Percentiles rank a stretch among this genome's conserved stretches.
Evolutionary conservation across 2,113 vertebrate species (phyloP).

Genomic region (Vulpes ferrilata): DNA sequence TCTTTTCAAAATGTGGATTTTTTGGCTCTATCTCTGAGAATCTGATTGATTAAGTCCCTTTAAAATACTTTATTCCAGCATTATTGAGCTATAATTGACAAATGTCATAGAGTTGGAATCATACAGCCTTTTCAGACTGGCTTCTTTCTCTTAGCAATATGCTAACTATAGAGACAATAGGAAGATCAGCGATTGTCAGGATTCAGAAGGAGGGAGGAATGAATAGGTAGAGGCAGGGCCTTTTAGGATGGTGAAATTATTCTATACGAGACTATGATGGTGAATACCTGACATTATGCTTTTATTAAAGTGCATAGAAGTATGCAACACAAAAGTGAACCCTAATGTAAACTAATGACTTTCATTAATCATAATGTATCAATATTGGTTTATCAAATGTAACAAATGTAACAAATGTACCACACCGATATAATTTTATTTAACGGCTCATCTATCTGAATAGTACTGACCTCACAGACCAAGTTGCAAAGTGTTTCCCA

Average conservation of each 20-base stretch:
- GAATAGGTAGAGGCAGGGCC: neutral
- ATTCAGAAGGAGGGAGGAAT: neutral
- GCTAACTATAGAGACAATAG: neutral
- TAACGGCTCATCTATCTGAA: neutral
- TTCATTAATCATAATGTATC: neutral
- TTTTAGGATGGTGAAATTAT: neutral
- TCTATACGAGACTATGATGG: neutral
- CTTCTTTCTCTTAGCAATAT: neutral
- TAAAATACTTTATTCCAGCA: neutral
- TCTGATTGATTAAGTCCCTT: neutral
- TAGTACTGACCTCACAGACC: neutral
- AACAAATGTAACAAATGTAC: neutral
- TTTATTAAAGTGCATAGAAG: neutral
- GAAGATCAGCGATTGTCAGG: neutral
- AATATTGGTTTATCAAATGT: neutral
- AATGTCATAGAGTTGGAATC: neutral
- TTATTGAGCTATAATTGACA: neutral
- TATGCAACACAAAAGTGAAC: neutral
- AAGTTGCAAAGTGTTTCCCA: neutral
- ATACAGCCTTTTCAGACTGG: neutral
- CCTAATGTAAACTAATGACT: neutral
- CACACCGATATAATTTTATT: neutral
- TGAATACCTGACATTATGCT: neutral
- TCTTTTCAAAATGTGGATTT: neutral
- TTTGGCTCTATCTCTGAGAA: neutral